Conservation (phyloP, 2,888 invertebrate genomes). For the Diabrotica balteata region DNA sequence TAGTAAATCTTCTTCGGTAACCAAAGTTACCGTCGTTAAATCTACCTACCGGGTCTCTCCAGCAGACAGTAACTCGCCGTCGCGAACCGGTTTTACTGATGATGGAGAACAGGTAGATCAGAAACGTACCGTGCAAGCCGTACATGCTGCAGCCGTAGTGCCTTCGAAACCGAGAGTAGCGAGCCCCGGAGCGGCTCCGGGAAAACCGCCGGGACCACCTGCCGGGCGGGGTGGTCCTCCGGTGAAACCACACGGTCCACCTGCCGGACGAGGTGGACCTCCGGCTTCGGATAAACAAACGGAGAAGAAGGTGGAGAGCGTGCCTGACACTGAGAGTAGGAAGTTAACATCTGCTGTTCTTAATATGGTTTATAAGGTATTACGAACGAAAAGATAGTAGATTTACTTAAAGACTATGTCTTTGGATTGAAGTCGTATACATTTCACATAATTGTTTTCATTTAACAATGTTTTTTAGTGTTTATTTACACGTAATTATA, state of each 20-base stretch:
- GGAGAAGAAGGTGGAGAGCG: neutral
- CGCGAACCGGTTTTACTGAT: slow-evolving; percentile 20
- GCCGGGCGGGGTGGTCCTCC: too few species aligned
- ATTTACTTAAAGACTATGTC: too few species aligned
- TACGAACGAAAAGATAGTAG: neutral
- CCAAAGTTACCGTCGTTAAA: neutral
- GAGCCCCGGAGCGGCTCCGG: neutral
- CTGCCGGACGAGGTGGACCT: too few species aligned
- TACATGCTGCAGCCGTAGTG: slow-evolving; percentile 8
- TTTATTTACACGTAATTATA: too few species aligned
- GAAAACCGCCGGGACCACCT: neutral
- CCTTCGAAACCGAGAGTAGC: neutral
- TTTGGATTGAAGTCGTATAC: too few species aligned
- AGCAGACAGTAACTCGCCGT: neutral
- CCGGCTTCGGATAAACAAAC: neutral
- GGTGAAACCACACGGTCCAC: too few species aligned
- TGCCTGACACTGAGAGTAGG: neutral
- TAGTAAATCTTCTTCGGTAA: slow-evolving; percentile 1
- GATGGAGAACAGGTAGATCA: slow-evolving; percentile 7
- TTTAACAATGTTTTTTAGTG: too few species aligned
- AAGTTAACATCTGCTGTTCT: slow-evolving; percentile 2
- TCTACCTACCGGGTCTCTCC: slow-evolving; percentile 14
- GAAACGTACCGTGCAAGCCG: slow-evolving; percentile 10
- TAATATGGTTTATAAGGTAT: slow-evolving; percentile 5
- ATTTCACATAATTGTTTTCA: too few species aligned